Evolutionary conservation across 2,797 vertebrate genomes (phyloP).

Genomic region (Muraenolepis orangiensis): DNA sequence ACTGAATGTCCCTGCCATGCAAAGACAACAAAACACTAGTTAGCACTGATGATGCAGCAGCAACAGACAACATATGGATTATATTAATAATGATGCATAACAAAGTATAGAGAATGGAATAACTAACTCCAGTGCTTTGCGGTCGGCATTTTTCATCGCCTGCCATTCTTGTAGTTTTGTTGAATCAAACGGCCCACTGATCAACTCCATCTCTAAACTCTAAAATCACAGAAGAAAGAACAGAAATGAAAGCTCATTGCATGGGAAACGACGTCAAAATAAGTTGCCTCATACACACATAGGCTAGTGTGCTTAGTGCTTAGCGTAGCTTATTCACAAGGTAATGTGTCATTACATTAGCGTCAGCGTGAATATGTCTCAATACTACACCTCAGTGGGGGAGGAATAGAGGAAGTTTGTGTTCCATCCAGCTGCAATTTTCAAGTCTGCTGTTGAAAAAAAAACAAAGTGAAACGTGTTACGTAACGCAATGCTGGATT

Average conservation of each 20-base stretch:
- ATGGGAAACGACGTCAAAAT: neutral
- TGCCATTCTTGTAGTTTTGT: slow-evolving; percentile 57
- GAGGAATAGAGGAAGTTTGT: slow-evolving; percentile 59
- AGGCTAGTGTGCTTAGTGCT: neutral
- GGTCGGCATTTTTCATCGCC: slow-evolving; percentile 12
- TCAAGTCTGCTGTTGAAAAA: slow-evolving; percentile 49
- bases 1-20: slow-evolving; percentile 55
- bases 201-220: slow-evolving; percentile 15
- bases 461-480: slow-evolving; percentile 1
- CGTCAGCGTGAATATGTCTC: neutral
- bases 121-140: slow-evolving; percentile 44
- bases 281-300: neutral
- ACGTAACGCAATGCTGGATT: no score
- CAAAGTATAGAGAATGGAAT: neutral
- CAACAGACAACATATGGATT: neutral
- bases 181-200: slow-evolving; percentile 50
- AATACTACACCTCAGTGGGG: slow-evolving; percentile 47
- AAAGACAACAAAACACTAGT: neutral
- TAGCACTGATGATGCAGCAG: neutral
- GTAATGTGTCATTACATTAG: neutral
- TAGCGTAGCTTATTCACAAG: neutral
- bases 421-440: slow-evolving; percentile 68
- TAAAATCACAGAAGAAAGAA: slow-evolving; percentile 24
- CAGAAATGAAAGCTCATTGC: neutral
- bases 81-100: neutral